These are phyloP conservation scores for Stercorarius parasiticus DNA, from an alignment of 2,113 vertebrate species.

Conservation along the genomic window DNA sequence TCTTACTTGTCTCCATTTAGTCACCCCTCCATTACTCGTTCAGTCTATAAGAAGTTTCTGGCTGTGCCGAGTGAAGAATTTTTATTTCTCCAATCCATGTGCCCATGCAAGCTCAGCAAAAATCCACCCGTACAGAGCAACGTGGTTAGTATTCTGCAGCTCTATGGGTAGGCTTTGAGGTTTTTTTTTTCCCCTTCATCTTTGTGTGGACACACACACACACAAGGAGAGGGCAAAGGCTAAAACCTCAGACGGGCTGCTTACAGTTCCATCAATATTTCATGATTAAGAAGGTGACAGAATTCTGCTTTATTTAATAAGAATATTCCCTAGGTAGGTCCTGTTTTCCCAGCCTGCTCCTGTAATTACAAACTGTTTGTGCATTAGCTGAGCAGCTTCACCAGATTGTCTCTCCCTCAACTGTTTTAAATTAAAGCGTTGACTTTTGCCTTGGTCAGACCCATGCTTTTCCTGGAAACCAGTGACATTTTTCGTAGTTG, in stretches of 20 bases:
- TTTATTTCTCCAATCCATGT: constrained; percentile 33
- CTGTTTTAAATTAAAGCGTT: constrained; percentile 53
- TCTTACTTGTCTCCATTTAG: neutral
- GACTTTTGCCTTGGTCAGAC: constrained; percentile 37
- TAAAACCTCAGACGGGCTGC: constrained; percentile 56
- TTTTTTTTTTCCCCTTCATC: neutral
- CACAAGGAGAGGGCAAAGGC: constrained; percentile 60
- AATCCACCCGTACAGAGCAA: neutral
- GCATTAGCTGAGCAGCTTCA: constrained; percentile 27
- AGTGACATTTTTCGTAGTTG: constrained; percentile 11
- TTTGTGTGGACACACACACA: constrained; percentile 1
- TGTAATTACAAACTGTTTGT: constrained; percentile 55
- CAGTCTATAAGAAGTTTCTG: neutral
- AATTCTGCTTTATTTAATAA: constrained; percentile 72
- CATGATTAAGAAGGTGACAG: constrained; percentile 71
- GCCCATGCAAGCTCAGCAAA: constrained; percentile 33
- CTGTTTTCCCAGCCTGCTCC: constrained; percentile 39
- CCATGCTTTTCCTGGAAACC: neutral
- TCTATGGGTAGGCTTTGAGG: neutral
- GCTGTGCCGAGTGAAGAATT: neutral
- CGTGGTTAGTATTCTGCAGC: constrained; percentile 28
- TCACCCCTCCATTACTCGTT: neutral
- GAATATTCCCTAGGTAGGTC: constrained; percentile 50
- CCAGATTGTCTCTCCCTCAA: neutral
- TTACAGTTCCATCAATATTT: constrained; percentile 74